These are phyloP conservation scores for Anoplopoma fimbria DNA, from an alignment of 2,113 vertebrate species.

Conservation along the genomic window DNA sequence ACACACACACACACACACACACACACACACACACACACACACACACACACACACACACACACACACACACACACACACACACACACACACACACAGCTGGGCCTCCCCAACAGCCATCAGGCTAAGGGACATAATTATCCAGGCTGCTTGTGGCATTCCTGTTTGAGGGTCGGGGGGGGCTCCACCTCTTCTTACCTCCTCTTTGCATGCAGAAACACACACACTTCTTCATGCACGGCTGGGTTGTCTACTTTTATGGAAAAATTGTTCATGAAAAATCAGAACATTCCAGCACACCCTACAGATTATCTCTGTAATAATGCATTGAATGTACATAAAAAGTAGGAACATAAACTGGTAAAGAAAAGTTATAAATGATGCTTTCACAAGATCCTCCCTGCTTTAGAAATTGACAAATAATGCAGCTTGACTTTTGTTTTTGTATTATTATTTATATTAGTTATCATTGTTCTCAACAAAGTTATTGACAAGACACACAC, in stretches of 20 bases:
- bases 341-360: background rate
- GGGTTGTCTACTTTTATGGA: constrained; percentile 69
- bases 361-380: background rate
- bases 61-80: constrained; percentile 26
- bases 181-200: constrained; percentile 25
- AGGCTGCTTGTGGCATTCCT: constrained; percentile 81
- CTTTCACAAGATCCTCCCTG: background rate
- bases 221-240: constrained; percentile 41
- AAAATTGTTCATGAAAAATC: background rate
- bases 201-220: constrained; percentile 34
- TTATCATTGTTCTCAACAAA: background rate
- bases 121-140: constrained; percentile 80
- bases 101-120: constrained; percentile 58
- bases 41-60: constrained; percentile 19
- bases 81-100: constrained; percentile 58
- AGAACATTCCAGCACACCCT: background rate
- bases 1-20: constrained; percentile 24
- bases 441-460: background rate
- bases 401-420: background rate
- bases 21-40: constrained; percentile 28
- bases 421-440: background rate
- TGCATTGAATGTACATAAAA: background rate
- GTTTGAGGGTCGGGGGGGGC: constrained; percentile 85
- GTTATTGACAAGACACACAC: background rate
- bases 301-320: background rate